These are phyloP conservation scores for Spodoptera littoralis DNA, from an alignment of 2,888 invertebrate species.

Conservation along the genomic window DNA sequence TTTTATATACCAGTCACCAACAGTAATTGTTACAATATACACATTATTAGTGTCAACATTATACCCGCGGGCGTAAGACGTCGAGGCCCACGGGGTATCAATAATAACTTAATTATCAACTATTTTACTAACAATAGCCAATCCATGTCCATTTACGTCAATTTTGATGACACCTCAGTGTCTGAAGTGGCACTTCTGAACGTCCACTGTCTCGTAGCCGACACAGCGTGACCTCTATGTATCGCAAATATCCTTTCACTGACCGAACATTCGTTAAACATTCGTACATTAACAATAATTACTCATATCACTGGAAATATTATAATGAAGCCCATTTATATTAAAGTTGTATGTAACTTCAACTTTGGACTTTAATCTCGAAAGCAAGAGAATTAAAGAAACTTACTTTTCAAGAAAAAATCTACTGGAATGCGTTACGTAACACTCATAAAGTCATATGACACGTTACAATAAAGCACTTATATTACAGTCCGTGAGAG, in stretches of 20 bases:
- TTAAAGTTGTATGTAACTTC: background rate
- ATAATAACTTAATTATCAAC: no score
- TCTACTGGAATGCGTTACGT: constrained; percentile 14
- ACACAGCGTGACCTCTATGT: constrained; percentile 20
- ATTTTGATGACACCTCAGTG: background rate
- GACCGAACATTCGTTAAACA: constrained; percentile 24
- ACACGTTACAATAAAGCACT: constrained; percentile 14
- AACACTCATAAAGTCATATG: constrained; percentile 1
- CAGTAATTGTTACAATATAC: no score
- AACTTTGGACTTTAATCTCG: background rate
- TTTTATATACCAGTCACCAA: no score
- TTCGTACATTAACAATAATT: constrained; percentile 23
- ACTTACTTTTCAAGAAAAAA: background rate
- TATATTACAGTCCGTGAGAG: constrained; percentile 26
- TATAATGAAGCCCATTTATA: constrained; percentile 5
- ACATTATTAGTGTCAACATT: no score
- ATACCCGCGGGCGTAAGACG: no score
- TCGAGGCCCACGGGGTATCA: no score
- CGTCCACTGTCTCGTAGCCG: no score
- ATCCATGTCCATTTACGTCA: no score
- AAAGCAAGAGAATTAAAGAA: background rate
- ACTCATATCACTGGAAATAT: constrained; percentile 14
- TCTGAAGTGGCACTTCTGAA: constrained; percentile 12
- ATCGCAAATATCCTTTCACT: constrained; percentile 51
- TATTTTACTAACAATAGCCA: no score